Percentiles rank a stretch among this genome's conserved stretches.
Evolutionary conservation across 1,140 invertebrate species (phyloP).

Genomic region (Trypoxylus dichotomus): DNA sequence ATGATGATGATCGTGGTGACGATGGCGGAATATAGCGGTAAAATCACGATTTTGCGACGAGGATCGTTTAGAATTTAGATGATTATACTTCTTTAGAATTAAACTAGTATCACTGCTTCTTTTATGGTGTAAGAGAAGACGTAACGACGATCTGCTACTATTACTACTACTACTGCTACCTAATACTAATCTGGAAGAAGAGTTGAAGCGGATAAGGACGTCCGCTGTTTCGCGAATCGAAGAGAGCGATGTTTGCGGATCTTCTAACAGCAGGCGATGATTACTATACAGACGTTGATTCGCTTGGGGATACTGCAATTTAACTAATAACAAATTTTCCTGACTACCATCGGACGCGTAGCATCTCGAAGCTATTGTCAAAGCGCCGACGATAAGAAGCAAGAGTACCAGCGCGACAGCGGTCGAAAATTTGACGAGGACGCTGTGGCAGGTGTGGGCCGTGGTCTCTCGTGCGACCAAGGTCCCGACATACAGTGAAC

Average conservation of each 20-base stretch:
- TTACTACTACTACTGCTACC: constrained; percentile 31
- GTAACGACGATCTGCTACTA: too few species aligned
- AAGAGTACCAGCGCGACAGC: constrained; percentile 31
- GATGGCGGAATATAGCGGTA: not conserved
- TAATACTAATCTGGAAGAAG: constrained; percentile 47
- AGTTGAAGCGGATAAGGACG: constrained; percentile 32
- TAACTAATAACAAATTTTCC: not conserved
- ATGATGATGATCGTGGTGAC: not conserved
- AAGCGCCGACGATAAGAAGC: constrained; percentile 38
- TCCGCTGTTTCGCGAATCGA: not conserved
- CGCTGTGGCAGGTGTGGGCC: constrained; percentile 37
- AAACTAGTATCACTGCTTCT: not conserved
- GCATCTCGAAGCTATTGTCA: constrained; percentile 44
- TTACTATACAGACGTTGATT: too few species aligned
- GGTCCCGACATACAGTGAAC: constrained; percentile 42
- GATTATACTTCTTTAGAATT: not conserved
- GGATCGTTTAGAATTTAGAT: not conserved
- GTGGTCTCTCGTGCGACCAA: constrained; percentile 44
- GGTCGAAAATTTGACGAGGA: constrained; percentile 41
- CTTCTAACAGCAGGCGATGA: too few species aligned
- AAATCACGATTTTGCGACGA: not conserved
- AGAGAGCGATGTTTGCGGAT: too few species aligned
- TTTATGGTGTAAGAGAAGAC: not conserved
- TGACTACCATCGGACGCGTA: constrained; percentile 29
- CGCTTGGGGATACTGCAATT: not conserved